Base-by-base conservation (phyloP, 2,113 vertebrate species). In the Connochaetes taurinus region DNA sequence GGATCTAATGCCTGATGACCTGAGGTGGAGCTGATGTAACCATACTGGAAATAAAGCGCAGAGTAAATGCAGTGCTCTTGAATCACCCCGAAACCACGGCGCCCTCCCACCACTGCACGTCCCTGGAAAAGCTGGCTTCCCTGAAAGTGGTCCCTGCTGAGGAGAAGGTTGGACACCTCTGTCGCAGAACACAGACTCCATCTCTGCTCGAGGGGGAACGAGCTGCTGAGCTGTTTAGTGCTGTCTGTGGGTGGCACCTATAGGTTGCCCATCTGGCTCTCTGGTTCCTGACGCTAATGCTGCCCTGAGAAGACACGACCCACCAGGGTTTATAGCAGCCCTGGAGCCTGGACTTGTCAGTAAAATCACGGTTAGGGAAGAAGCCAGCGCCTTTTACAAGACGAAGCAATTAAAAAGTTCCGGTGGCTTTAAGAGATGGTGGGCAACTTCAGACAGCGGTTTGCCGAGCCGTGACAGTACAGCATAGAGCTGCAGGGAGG, bases 51-150 rank as follows among this genome's bases (percentile, higher is more conserved):
- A 67, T 2, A 21, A 67, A 36, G 9, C 0, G 0, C 64, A 21
- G 8, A 36, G 33, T 10, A 21, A 67, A 21, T 5, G 33, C 4
- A 21, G 64, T 36, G 33, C 17, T 36, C 33, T 36, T 67, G 64
- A 67, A 36, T 67, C 64, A 10, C 5, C 64, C 64, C 0, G 4
- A 36, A 67, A 36, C 33, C 64, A 36, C 2, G 16, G n/a, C 33
- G 0, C 16, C 33, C 17, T 67, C 64, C 8, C 16, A 10, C 33
- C 64, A 21, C 64, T 1, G 17, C 64, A 16, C 0, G 4, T 21
- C 64, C 1, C 64, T 67, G 64, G 64, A 36, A 67, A 10, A 36
- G 17, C 33, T 67, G 64, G 64, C 64, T 21, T 67, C 33, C 17
- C 4, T 36, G 17, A 36, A 67, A 36, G 64, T 0, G 33, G 64